A percentile compares a stretch with the other conserved stretches of the same genome.
Conservation (phyloP, 37 sponge, comb jelly and placozoan genomes). For the Hexactinellida sp. region DNA sequence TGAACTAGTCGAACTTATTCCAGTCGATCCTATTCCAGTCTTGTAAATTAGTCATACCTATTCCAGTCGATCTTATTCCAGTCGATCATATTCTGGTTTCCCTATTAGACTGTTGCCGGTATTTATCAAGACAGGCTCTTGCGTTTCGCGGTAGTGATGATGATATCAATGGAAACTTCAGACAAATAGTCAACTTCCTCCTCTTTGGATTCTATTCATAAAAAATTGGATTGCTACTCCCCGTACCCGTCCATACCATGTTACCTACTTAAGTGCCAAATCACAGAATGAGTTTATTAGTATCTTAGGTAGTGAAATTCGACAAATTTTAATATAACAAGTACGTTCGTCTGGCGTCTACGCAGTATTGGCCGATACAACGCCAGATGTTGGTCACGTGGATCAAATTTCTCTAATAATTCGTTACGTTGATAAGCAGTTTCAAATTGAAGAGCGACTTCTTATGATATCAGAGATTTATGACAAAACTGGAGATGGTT, state of each 20-base stretch:
- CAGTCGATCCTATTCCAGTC: no score
- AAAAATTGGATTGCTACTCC: not conserved
- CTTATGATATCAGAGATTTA: not conserved
- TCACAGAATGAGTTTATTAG: not conserved
- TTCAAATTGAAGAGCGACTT: not conserved
- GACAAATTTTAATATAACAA: not conserved
- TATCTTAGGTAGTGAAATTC: not conserved
- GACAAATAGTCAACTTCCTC: not conserved
- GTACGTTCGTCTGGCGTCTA: not conserved
- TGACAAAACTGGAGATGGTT: not conserved
- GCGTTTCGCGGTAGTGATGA: not conserved
- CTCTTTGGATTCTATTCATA: not conserved
- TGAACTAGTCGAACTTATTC: no score
- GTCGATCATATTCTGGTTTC: not conserved
- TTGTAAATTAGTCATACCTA: no score
- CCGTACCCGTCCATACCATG: not conserved
- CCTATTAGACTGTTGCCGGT: not conserved
- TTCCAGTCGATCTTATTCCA: no score
- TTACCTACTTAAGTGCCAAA: not conserved
- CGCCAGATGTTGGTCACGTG: not conserved
- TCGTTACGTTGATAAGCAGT: not conserved
- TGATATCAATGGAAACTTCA: not conserved
- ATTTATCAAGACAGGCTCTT: not conserved
- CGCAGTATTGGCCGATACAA: not conserved
- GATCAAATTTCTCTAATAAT: not conserved